These are phyloP conservation scores for Rhyacichthys aspro DNA, from an alignment of 2,797 vertebrate genomes.

Conservation along the genomic window DNA sequence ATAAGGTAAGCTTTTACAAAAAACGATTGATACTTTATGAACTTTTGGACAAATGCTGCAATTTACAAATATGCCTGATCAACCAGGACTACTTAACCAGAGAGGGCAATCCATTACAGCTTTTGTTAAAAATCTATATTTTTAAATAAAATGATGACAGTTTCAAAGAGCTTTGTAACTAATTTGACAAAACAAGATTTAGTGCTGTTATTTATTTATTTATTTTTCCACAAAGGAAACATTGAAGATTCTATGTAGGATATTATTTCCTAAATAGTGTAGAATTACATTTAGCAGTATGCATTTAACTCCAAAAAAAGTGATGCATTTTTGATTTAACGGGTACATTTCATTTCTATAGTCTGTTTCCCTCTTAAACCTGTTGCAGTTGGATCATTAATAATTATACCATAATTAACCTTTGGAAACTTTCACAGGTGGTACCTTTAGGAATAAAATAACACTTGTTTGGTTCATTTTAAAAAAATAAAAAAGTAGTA, in stretches of 20 bases:
- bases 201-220: too few relatives aligned
- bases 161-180: too few relatives aligned
- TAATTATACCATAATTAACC: slow-evolving; percentile 62
- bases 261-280: slow-evolving; percentile 22
- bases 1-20: too few relatives aligned
- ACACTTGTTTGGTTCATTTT: slow-evolving; percentile 27
- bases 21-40: too few relatives aligned
- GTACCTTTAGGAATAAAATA: slow-evolving; percentile 27
- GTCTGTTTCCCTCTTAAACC: slow-evolving; percentile 49
- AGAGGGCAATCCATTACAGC: not conserved
- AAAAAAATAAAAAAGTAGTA: not conserved
- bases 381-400: slow-evolving; percentile 67
- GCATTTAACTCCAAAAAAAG: not conserved
- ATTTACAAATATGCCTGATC: not conserved
- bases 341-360: slow-evolving; percentile 25
- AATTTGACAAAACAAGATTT: not conserved
- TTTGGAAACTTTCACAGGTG: slow-evolving; percentile 53
- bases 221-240: too few relatives aligned
- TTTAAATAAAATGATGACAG: not conserved
- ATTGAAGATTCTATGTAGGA: slow-evolving; percentile 2
- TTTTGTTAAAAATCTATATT: not conserved
- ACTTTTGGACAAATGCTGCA: not conserved
- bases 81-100: not conserved
- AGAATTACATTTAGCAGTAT: not conserved
- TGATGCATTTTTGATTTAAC: slow-evolving; percentile 27